Evolutionary conservation across 2,113 vertebrate species (phyloP), one percentile per base, ranked within the genome.

Genomic region (Genyomyrus donnyi): DNA sequence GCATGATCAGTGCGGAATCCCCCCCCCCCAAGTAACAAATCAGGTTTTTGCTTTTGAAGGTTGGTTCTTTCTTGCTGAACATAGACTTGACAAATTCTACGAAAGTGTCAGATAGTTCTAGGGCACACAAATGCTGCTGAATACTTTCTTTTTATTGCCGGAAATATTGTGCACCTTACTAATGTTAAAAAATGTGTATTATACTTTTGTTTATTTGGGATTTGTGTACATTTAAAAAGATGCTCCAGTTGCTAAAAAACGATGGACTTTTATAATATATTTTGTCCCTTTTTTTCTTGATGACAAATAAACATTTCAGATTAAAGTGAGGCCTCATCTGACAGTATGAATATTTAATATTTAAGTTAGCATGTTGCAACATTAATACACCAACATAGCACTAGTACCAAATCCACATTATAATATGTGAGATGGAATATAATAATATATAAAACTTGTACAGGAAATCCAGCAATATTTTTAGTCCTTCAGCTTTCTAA

Each of bases 141-240:
- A 80, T 17, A 7, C 70, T 77, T 80, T 42, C n/a, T 70, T 42
- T 39, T 85, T 85, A 85, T 27, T 45, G 7, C n/a, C 0, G 24
- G 24, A 85, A 50, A 48, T 50, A 46, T 6, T 49, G 46, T 50
- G 84, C 24, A 50, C 10, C 48, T 50, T 86, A 86, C 24, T 49
- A 48, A 86, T 85, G 48, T 48, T 15, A 31, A 52, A 86, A 50
- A 50, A 50, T 31, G 5, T 49, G 45, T 48, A 86, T 86, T 86
- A 50, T 86, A 86, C 48, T 86, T 86, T 86, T 86, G 49, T 87
- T 49, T 11, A n/a, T 87, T 35, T 87, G 85, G n/a, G 49, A 42
- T 53, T 87, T 53, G 85, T 87, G 50, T 27, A 42, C 8, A 35
- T 52, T 87, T 87, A 87, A 35, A 15, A 50, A 86, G 46, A 49